A percentile compares a stretch with the other conserved stretches of the same genome.
phyloP scores from a whole-genome alignment of 2,888 invertebrate genomes.

The Acrobasis repandana region DNA sequence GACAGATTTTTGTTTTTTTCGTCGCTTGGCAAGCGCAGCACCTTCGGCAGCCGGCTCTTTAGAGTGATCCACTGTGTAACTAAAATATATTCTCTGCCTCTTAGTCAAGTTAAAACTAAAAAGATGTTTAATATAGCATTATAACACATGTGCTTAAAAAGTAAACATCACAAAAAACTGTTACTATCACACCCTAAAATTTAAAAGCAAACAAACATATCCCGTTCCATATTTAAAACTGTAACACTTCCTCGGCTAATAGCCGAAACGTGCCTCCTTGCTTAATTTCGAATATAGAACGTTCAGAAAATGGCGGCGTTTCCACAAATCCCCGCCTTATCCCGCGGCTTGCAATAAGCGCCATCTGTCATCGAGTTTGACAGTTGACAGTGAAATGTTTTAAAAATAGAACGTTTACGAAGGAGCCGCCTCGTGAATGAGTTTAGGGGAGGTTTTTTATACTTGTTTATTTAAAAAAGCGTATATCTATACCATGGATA shows the following conservation, averaged over 20 bases:
- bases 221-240: slow-evolving; percentile 33
- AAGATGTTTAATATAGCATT: background rate
- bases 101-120: too few species aligned
- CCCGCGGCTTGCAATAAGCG: slow-evolving; percentile 57
- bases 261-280: slow-evolving; percentile 55
- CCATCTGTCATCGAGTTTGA: slow-evolving; percentile 78
- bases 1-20: too few species aligned
- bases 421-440: slow-evolving; percentile 26
- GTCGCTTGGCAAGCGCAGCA: too few species aligned
- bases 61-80: too few species aligned
- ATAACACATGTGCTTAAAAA: slow-evolving; percentile 14
- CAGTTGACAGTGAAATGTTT: slow-evolving; percentile 69
- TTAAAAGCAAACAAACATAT: slow-evolving; percentile 24
- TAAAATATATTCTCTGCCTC: too few species aligned
- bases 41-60: too few species aligned
- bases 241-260: slow-evolving; percentile 46
- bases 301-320: slow-evolving; percentile 46
- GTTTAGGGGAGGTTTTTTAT: slow-evolving; percentile 11
- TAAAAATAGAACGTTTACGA: slow-evolving; percentile 61
- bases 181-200: slow-evolving; percentile 20
- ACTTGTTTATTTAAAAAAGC: background rate
- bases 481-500: background rate
- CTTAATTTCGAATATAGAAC: slow-evolving; percentile 57
- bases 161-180: slow-evolving; percentile 18
- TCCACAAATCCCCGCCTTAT: slow-evolving; percentile 52